These are phyloP conservation scores for Chaetophractus vellerosus DNA, from an alignment of 2,797 vertebrate genomes.

Conservation along the genomic window DNA sequence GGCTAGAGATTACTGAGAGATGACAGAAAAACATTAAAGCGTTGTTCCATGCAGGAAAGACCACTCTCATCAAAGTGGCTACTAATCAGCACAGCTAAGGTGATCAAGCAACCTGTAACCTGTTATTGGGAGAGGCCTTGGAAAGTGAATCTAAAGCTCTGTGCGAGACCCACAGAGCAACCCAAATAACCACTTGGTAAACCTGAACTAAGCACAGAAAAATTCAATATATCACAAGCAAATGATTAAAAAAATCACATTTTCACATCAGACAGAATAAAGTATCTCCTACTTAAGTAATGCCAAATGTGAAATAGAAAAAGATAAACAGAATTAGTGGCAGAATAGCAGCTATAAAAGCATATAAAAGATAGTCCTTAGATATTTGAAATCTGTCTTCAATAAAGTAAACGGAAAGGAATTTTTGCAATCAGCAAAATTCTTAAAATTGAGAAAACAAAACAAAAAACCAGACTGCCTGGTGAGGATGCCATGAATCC, in stretches of 20 bases:
- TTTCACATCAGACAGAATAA: constrained; percentile 41
- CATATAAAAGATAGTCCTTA: not conserved
- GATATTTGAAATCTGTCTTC: constrained; percentile 53
- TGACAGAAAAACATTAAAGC: not conserved
- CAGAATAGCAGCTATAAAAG: not conserved
- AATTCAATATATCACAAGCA: not conserved
- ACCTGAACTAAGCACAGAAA: not conserved
- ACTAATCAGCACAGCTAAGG: too few species aligned
- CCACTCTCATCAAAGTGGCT: not conserved
- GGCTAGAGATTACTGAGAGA: not conserved
- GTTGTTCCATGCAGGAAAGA: not conserved
- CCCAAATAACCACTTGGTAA: not conserved
- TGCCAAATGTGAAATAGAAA: constrained; percentile 21
- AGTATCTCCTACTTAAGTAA: constrained; percentile 6
- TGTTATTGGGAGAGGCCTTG: not conserved
- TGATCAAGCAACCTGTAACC: not conserved
- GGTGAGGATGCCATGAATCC: not conserved
- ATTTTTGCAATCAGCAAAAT: not conserved
- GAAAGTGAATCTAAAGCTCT: not conserved
- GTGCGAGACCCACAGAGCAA: not conserved
- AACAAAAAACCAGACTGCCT: too few species aligned
- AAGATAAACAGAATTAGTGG: constrained; percentile 19
- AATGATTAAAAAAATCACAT: not conserved
- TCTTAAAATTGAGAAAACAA: not conserved
- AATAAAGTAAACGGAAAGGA: constrained; percentile 36